phyloP scores from a whole-genome alignment of 1,140 invertebrate species.

The Microplitis demolitor region DNA sequence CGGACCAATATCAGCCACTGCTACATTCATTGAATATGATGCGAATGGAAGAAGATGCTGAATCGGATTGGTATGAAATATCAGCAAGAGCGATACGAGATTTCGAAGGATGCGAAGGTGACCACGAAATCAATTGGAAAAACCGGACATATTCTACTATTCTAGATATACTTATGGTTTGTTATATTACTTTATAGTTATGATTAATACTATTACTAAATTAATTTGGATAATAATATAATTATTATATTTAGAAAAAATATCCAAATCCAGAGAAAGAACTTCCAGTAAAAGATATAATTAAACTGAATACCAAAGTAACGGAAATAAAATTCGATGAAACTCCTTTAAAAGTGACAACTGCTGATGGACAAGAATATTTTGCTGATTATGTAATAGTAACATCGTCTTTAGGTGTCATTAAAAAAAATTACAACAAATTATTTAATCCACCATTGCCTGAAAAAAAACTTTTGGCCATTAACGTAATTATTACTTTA shows the following conservation, averaged over 20 bases:
- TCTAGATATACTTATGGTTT: conserved; percentile 66
- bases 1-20: conserved; percentile 53
- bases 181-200: background rate
- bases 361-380: conserved; percentile 62
- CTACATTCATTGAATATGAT: conserved; percentile 65
- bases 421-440: conserved; percentile 66
- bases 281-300: conserved; percentile 43
- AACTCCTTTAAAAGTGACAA: conserved; percentile 35
- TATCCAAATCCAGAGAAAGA: conserved; percentile 36
- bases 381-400: conserved; percentile 71
- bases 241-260: conserved; percentile 39
- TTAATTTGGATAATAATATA: background rate
- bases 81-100: conserved; percentile 62
- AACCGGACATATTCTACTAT: conserved; percentile 65
- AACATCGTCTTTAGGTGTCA: conserved; percentile 71
- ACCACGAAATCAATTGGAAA: conserved; percentile 67
- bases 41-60: conserved; percentile 64
- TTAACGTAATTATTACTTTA: conserved; percentile 54
- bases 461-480: conserved; percentile 65
- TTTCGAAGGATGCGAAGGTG: conserved; percentile 67
- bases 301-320: conserved; percentile 49
- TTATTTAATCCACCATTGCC: conserved; percentile 70
- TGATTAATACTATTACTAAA: background rate
- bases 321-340: conserved; percentile 45
- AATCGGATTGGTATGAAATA: conserved; percentile 66